phyloP scores from a whole-genome alignment of 2,888 invertebrate species.

The Pterostichus niger region DNA sequence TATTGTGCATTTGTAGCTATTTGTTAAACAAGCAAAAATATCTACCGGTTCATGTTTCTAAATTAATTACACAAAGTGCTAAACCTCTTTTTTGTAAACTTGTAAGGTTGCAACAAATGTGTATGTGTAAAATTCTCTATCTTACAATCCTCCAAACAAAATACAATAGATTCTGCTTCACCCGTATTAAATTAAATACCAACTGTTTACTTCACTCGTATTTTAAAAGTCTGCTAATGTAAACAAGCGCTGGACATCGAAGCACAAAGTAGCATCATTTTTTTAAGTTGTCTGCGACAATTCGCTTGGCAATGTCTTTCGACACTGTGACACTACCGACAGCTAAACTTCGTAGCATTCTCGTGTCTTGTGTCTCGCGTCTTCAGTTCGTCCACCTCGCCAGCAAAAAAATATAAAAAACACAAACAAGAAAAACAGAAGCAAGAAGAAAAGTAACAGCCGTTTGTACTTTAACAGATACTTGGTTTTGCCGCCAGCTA shows the following conservation, averaged over 20 bases:
- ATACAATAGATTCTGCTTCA: neutral
- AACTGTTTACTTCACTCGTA: neutral
- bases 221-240: constrained; percentile 51
- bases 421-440: neutral
- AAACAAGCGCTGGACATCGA: constrained; percentile 52
- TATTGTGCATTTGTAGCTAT: too few species aligned
- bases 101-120: neutral
- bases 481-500: neutral
- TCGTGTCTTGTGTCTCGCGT: neutral
- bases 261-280: constrained; percentile 60
- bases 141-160: neutral
- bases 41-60: too few species aligned
- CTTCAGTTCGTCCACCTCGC: constrained; percentile 21
- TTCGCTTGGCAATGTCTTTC: constrained; percentile 25
- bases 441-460: constrained; percentile 35
- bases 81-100: too few species aligned
- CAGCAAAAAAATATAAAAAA: constrained; percentile 33
- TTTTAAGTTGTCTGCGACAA: constrained; percentile 58
- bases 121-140: neutral
- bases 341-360: constrained; percentile 26
- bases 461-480: constrained; percentile 40
- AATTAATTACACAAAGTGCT: too few species aligned
- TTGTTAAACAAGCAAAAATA: too few species aligned
- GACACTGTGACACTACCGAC: constrained; percentile 18
- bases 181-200: neutral